Conservation (phyloP, 2,797 vertebrate species). For the Dallia pectoralis region DNA sequence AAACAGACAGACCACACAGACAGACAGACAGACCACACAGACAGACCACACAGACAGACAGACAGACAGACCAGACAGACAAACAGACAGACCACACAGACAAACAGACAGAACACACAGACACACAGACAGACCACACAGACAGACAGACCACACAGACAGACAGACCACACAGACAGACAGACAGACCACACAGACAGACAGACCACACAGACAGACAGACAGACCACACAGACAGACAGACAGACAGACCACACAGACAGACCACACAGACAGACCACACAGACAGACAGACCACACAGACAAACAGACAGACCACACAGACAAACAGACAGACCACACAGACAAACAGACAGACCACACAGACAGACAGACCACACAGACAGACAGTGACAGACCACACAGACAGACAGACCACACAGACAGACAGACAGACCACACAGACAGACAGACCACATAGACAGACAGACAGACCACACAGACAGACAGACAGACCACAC, state of each 20-base stretch:
- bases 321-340: neutral
- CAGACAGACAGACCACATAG: slow-evolving; percentile 13
- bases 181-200: neutral
- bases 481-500: too few species aligned
- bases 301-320: slow-evolving; percentile 12
- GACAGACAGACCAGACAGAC: slow-evolving; percentile 1
- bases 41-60: slow-evolving; percentile 8
- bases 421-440: slow-evolving; percentile 12
- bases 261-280: slow-evolving; percentile 11
- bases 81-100: slow-evolving; percentile 19
- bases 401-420: slow-evolving; percentile 2
- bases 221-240: neutral
- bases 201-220: slow-evolving; percentile 19
- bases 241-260: too few species aligned
- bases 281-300: slow-evolving; percentile 2
- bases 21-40: slow-evolving; percentile 2
- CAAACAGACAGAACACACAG: slow-evolving; percentile 2
- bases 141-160: neutral
- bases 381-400: slow-evolving; percentile 16
- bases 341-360: slow-evolving; percentile 18
- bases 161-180: slow-evolving; percentile 10
- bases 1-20: too few species aligned
- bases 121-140: slow-evolving; percentile 22
- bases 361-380: slow-evolving; percentile 2
- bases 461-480: slow-evolving; percentile 3